Base-by-base conservation (phyloP, 2,113 vertebrate genomes). In the Numenius arquata region DNA sequence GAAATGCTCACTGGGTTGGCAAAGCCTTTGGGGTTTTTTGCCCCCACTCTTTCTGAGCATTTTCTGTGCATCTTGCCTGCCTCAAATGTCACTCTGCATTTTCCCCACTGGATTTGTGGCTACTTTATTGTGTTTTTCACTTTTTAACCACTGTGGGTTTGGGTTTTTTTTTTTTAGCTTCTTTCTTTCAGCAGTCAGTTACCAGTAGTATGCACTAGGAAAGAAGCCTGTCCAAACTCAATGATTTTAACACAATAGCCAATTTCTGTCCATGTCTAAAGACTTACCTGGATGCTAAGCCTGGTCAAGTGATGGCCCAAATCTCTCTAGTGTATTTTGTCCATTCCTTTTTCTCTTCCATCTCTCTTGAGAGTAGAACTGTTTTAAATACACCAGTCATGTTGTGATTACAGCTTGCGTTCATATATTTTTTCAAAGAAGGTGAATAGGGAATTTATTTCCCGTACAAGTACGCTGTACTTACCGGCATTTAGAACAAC, bases 11-110 rank as follows among this genome's bases (percentile, higher is more conserved):
- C 78, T 67, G 78, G 89, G 50, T 79, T 94, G 95, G 89, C 68
- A 91, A 96, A 94, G 88, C 94, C 88, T 91, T 63, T 89, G 93
- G 84, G 81, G n/a, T n/a, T 92, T 88, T 95, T 91, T 94, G 89
- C 74, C 89, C 84, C 84, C 48, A 5, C 96, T 95, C 80, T 94
- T 95, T 95, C 73, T 65, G 73, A 91, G 84, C 30, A 1, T 74
- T 93, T 91, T 68, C 73, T 36, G 23, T 82, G 56, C 73, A 45
- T 91, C 80, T 92, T 6, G 5, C 56, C 36, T 16, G 7, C 92
- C 84, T 92, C 47, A 23, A 82, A 74, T 92, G 95, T 94, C 95
- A 89, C 89, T 92, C 80, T 85, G n/a, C 48, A 38, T 94, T 94
- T 94, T 85, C 62, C 93, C 91, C 74, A 29, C 66, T 94, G 89